Percentiles rank a stretch among this genome's conserved stretches.
Conservation (phyloP, 2,113 vertebrate genomes). For the Microcebus lehilahytsara region DNA sequence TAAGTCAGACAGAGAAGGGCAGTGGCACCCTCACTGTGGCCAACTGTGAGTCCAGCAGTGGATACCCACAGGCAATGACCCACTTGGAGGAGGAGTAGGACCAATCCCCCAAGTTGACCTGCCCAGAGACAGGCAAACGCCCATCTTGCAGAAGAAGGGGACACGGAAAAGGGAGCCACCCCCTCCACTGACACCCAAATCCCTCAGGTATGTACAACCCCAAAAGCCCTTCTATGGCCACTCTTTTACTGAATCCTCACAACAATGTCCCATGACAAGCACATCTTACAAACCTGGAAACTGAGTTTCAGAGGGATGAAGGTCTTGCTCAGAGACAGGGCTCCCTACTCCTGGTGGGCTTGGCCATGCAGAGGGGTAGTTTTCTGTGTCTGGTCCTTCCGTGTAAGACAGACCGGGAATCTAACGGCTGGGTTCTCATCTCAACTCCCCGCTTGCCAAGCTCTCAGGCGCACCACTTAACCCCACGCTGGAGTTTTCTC, state of each 20-base stretch:
- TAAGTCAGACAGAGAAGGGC: not conserved
- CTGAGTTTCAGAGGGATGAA: not conserved
- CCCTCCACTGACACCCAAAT: not conserved
- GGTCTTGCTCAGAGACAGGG: not conserved
- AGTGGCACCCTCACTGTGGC: fast-evolving
- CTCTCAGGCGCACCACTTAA: not conserved
- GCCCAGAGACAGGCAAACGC: not conserved
- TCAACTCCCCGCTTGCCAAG: not conserved
- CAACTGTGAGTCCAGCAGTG: not conserved
- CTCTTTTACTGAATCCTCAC: not conserved
- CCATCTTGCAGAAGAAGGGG: not conserved
- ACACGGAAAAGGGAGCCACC: not conserved
- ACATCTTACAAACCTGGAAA: slow-evolving; percentile 18
- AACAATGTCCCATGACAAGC: not conserved
- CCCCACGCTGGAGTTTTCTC: not conserved
- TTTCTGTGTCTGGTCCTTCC: not conserved
- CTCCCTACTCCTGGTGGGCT: not conserved
- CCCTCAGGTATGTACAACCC: not conserved
- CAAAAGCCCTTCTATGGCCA: not conserved
- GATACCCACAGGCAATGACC: not conserved
- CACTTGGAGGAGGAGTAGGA: not conserved
- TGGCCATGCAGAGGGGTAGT: not conserved
- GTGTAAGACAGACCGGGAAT: not conserved
- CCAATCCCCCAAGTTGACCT: not conserved
- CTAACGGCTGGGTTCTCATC: not conserved